phyloP scores from a whole-genome alignment of 2,888 invertebrate species.

The Meta bourneti region DNA sequence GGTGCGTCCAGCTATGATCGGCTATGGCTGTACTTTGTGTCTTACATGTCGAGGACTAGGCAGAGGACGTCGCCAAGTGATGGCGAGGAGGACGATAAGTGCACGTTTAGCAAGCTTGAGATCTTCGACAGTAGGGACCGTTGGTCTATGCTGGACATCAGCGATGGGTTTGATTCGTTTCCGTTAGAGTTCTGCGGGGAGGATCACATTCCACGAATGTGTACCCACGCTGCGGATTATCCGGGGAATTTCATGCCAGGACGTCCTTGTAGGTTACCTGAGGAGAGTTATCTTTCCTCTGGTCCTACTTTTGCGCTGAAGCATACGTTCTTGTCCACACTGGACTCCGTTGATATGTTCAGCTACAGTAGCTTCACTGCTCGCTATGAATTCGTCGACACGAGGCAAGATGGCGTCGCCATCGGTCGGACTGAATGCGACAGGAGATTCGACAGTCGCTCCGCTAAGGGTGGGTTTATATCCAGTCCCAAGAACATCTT shows the following conservation, averaged over 20 bases:
- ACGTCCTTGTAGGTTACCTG: slow-evolving; percentile 78
- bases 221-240: slow-evolving; percentile 78
- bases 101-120: slow-evolving; percentile 76
- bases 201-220: slow-evolving; percentile 78
- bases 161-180: slow-evolving; percentile 82
- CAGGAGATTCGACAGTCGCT: slow-evolving; percentile 73
- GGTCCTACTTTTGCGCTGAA: slow-evolving; percentile 88
- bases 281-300: slow-evolving; percentile 89
- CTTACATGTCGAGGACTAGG: slow-evolving; percentile 87
- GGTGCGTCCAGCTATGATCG: slow-evolving; percentile 79
- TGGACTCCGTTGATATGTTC: slow-evolving; percentile 89
- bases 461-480: slow-evolving; percentile 84
- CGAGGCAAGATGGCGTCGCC: slow-evolving; percentile 78
- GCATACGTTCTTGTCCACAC: slow-evolving; percentile 88
- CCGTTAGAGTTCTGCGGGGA: slow-evolving; percentile 83
- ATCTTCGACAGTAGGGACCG: slow-evolving; percentile 74
- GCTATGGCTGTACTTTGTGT: slow-evolving; percentile 93
- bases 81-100: slow-evolving; percentile 67
- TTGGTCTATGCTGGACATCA: slow-evolving; percentile 80
- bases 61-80: slow-evolving; percentile 79
- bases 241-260: slow-evolving; percentile 77
- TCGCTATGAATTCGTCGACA: slow-evolving; percentile 90
- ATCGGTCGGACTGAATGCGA: slow-evolving; percentile 77
- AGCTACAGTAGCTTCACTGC: slow-evolving; percentile 86
- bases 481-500: slow-evolving; percentile 90